Base-by-base conservation (phyloP, 2,797 vertebrate genomes). In the Helicolenus hilgendorfi region DNA sequence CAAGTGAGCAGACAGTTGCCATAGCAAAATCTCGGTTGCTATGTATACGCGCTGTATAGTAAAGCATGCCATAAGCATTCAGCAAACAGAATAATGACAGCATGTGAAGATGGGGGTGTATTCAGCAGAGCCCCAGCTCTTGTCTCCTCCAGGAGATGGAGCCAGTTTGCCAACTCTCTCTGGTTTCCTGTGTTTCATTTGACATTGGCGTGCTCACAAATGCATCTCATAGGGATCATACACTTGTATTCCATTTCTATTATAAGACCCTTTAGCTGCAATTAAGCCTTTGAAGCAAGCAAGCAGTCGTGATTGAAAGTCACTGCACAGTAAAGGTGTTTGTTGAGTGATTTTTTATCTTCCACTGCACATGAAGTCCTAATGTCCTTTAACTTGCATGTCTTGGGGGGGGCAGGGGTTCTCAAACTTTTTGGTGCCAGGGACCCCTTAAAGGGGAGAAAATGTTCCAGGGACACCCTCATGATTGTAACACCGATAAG, bases 81-180 rank as follows among this genome's bases (percentile, higher is more conserved):
- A 67, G 59, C 41, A 60, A 20, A 56, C 31, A 73, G 53, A 15
- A 60, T 58, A 74, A 63, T 59, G 14, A 70, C 22, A n/a, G 72
- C 72, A 68, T 55, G 18, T 59, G 64, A 71, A 24, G 13, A 72
- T 74, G 77, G 49, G 72, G 60, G 26, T 73, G 59, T 29, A 33
- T 68, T 84, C 41, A 83, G 1, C 36, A 8, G 27, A 75, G 72
- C 72, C 81, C 76, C 31, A 29, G 69, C 72, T 65, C 59, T 53
- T 58, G 60, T 82, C 69, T 90, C 79, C 82, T 89, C 89, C 94
- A 92, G 72, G 80, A 94, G 89, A 73, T 85, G 87, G 81, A 91
- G 89, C 87, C 77, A 88, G 85, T 95, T 86, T 92, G 69, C 85
- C 78, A 86, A 80, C 79, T 77, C 73, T 55, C 85, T 59, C n/a